Base-by-base conservation (phyloP, 2,888 invertebrate genomes). In the Anoplius nigerrimus region DNA sequence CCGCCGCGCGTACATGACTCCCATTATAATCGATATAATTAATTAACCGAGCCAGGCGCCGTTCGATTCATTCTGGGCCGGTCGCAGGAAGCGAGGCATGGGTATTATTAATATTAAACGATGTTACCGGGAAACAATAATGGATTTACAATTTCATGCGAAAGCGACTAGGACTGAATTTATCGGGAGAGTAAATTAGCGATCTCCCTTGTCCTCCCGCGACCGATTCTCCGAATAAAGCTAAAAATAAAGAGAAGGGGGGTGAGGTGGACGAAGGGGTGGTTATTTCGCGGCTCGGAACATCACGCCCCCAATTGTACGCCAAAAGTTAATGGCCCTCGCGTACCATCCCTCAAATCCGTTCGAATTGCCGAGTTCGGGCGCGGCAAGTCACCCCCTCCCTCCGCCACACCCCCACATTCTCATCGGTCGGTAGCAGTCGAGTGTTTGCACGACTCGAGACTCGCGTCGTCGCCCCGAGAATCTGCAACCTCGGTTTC, bases 81-180 rank as follows among this genome's bases (percentile, higher is more conserved):
- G 34, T 34, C 66, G 61, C 63, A 56, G 63, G 55, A 65, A 61
- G 54, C 61, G 66, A 56, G n/a, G 58, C 21, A 48, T 21, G 60
- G 21, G n/a, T 69, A 63, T 34, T 75, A 71, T 75, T 71, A 71
- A 74, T 75, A 64, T 65, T 67, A 58, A 58, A 64, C 62, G 22
- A 62, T 60, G 64, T 59, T 62, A 54, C 75, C 48, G 18, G 34
- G 18, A 48, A 54, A 21, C 55, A 61, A 55, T 73, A 74, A 70
- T 63, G 58, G 43, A 60, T 66, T 34, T 48, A 65, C 24, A 27
- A 42, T 24, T 43, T 42, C 43, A 46, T 11, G 43, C 18, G 11
- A 43, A 65, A 58, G 48, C 48, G 16, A 48, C n/a, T 54, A 52
- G 57, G 62, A 55, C 55, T 53, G 61, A 66, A 65, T 69, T 72